These are phyloP conservation scores for Ferrisia virgata DNA, from an alignment of 2,888 invertebrate species.

Conservation along the genomic window DNA sequence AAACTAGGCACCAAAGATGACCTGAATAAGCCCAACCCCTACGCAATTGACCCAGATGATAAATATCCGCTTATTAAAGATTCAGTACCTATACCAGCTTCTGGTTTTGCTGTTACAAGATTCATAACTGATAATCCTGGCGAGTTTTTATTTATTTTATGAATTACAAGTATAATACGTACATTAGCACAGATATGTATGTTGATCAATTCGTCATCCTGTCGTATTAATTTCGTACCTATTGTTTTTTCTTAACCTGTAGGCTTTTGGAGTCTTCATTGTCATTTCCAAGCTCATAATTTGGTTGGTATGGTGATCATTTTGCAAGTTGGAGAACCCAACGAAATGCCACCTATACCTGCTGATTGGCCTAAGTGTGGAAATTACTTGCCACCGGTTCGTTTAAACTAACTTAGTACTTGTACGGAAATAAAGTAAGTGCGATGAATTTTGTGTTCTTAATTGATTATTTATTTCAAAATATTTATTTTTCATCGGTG, in stretches of 20 bases:
- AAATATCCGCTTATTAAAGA: slow-evolving; percentile 60
- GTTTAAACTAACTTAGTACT: not conserved
- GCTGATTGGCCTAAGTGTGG: slow-evolving; percentile 49
- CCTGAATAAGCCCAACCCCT: not conserved
- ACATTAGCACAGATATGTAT: not conserved
- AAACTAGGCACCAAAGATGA: not conserved
- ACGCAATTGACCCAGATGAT: not conserved
- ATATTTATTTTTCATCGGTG: too few species aligned
- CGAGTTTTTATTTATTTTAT: slow-evolving; percentile 35
- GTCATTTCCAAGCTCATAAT: slow-evolving; percentile 49
- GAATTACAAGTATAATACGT: not conserved
- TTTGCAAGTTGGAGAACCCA: slow-evolving; percentile 49
- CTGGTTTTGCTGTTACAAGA: slow-evolving; percentile 61
- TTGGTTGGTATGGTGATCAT: slow-evolving; percentile 49
- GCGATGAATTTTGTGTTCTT: too few species aligned
- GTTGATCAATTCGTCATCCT: not conserved
- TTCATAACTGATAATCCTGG: slow-evolving; percentile 60
- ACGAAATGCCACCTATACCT: slow-evolving; percentile 47
- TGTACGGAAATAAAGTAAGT: too few species aligned
- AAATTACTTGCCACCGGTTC: slow-evolving; percentile 48
- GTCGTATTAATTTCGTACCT: not conserved
- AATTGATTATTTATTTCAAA: too few species aligned
- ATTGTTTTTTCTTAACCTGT: not conserved
- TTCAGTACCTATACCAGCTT: slow-evolving; percentile 63
- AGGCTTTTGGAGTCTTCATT: slow-evolving; percentile 50